These are phyloP conservation scores for Vanessa cardui DNA, from an alignment of 2,888 invertebrate species.

Conservation along the genomic window DNA sequence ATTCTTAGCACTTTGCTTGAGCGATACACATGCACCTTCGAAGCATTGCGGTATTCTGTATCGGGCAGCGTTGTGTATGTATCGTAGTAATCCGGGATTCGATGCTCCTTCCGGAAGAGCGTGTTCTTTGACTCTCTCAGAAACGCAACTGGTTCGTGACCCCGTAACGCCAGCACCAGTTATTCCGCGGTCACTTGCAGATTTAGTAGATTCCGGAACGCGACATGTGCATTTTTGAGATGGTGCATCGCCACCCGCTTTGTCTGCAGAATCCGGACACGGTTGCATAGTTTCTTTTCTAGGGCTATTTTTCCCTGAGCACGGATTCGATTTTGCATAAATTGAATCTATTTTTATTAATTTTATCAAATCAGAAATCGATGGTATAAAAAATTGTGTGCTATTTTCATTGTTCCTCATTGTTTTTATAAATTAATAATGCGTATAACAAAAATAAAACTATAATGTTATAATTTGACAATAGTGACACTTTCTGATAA, in stretches of 20 bases:
- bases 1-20: slow-evolving; percentile 61
- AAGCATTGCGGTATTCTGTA: slow-evolving; percentile 76
- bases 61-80: slow-evolving; percentile 73
- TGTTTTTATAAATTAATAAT: slow-evolving; percentile 25
- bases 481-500: not conserved
- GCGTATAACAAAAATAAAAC: not conserved
- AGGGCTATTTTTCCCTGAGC: slow-evolving; percentile 50
- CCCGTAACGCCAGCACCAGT: slow-evolving; percentile 76
- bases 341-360: slow-evolving; percentile 61
- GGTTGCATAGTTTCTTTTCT: slow-evolving; percentile 41
- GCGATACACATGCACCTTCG: slow-evolving; percentile 69
- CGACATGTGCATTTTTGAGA: slow-evolving; percentile 49
- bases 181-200: slow-evolving; percentile 64
- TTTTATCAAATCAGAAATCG: slow-evolving; percentile 60
- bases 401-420: slow-evolving; percentile 44
- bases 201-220: slow-evolving; percentile 49
- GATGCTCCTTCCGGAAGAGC: slow-evolving; percentile 60
- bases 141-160: slow-evolving; percentile 57
- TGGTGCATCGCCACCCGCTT: slow-evolving; percentile 50
- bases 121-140: slow-evolving; percentile 49
- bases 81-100: slow-evolving; percentile 70
- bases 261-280: slow-evolving; percentile 38
- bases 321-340: slow-evolving; percentile 62
- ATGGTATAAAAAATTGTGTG: slow-evolving; percentile 48
- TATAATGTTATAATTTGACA: not conserved